These are phyloP conservation scores for Diachasmimorpha longicaudata DNA, from an alignment of 1,140 invertebrate genomes.

Conservation along the genomic window DNA sequence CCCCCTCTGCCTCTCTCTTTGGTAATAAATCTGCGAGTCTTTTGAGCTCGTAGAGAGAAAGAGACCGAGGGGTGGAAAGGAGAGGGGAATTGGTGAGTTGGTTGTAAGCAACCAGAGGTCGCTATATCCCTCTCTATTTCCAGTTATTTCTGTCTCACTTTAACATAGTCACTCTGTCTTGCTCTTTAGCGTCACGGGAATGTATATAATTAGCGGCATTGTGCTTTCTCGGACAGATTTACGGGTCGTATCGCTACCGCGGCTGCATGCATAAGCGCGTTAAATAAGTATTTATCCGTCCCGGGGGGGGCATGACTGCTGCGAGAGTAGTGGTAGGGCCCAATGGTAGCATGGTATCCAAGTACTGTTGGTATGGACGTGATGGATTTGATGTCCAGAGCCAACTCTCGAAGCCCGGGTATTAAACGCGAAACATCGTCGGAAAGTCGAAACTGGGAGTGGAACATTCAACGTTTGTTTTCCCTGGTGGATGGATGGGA, in stretches of 20 bases:
- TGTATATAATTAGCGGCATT: slow-evolving; percentile 64
- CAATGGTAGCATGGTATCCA: slow-evolving; percentile 8
- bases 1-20: slow-evolving; percentile 51
- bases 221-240: slow-evolving; percentile 61
- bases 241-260: slow-evolving; percentile 60
- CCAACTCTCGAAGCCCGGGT: slow-evolving; percentile 19
- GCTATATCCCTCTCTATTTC: slow-evolving; percentile 30
- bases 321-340: slow-evolving; percentile 32
- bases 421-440: slow-evolving; percentile 21
- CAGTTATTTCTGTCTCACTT: slow-evolving; percentile 12
- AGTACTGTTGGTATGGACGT: slow-evolving; percentile 34
- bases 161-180: slow-evolving; percentile 4
- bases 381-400: slow-evolving; percentile 52
- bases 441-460: background rate
- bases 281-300: slow-evolving; percentile 65
- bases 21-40: slow-evolving; percentile 63
- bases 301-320: slow-evolving; percentile 54
- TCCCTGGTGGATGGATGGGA: background rate
- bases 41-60: slow-evolving; percentile 43
- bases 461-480: background rate
- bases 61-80: slow-evolving; percentile 20
- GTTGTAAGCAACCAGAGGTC: slow-evolving; percentile 30
- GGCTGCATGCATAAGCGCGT: slow-evolving; percentile 62
- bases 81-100: slow-evolving; percentile 17
- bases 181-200: slow-evolving; percentile 50